Base-by-base conservation (phyloP, 2,113 vertebrate genomes). In the Myiopsitta monachus region DNA sequence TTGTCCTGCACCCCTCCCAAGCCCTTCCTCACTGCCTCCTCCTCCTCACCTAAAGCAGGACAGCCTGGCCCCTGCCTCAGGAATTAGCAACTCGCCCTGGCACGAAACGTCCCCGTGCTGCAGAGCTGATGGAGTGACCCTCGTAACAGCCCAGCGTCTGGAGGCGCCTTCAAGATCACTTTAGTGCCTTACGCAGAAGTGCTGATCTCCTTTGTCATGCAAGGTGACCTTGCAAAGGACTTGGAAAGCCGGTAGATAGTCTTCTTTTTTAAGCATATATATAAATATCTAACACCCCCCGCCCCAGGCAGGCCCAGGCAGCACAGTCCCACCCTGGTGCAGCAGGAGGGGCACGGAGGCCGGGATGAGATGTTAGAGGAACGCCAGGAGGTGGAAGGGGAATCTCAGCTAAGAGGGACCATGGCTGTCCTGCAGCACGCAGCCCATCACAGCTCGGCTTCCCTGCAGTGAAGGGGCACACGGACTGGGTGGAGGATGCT, bases 201-300 rank as follows among this genome's bases (percentile, higher is more conserved):
- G 64, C 78, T 90, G n/a, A 97, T 83, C 87, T 36, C 76, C 68
- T 80, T 36, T 97, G 96, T 95, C 97, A 96, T 68, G 36, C 85
- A 95, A 96, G 86, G 96, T 93, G 91, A 92, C 94, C 85, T 92
- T 91, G 63, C 36, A 73, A 33, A 44, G 51, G 26, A 13, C 46
- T 14, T 3, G 5, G 31, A 14, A 43, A 73, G 67, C 41, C 30
- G 26, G 17, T 6, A 10, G 8, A 14, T 1, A 38, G 23, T 4
- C 18, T 23, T 30, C 52, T 39, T 6, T 4, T 68, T 31, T 18
- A 41, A n/a, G 24, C 33, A 6, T 30, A 16, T 10, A 21, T 7
- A 1, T 10, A 7, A 38, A 3, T 5, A 21, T 19, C 13, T 2
- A 11, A 10, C 46, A 13, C 4, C 4, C 15, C 3, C 30, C 2